A percentile compares a stretch with the other conserved stretches of the same genome.
Conservation (phyloP, 2,888 invertebrate genomes). For the Ceriagrion tenellum region DNA sequence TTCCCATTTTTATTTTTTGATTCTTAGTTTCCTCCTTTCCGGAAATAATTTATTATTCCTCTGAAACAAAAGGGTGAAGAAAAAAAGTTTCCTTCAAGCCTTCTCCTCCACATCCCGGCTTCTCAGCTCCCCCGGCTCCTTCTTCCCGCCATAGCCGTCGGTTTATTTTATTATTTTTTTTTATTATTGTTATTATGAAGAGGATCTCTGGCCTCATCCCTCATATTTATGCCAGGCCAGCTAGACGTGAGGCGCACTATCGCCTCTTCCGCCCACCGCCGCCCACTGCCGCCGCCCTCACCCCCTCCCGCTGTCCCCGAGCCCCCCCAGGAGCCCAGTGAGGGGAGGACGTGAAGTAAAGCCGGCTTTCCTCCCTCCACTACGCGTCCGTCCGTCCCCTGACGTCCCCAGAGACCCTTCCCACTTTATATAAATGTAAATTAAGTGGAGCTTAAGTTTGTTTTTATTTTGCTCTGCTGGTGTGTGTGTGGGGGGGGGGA, state of each 20-base stretch:
- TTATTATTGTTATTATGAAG: background rate
- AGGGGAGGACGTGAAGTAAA: background rate
- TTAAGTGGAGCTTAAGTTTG: slow-evolving; percentile 49
- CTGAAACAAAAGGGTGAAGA: background rate
- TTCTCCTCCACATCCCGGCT: background rate
- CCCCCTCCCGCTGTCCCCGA: background rate
- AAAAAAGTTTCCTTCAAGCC: background rate
- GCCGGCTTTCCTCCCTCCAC: background rate
- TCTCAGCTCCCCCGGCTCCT: background rate
- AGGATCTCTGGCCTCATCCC: slow-evolving; percentile 41
- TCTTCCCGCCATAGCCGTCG: background rate
- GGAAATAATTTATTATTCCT: slow-evolving; percentile 10
- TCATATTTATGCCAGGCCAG: slow-evolving; percentile 33
- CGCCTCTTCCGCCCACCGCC: background rate
- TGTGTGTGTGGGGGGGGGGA: background rate
- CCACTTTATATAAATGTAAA: slow-evolving; percentile 56
- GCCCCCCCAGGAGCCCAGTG: background rate
- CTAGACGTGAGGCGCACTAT: background rate
- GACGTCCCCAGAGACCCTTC: background rate
- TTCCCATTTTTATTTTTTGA: background rate
- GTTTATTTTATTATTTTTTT: background rate
- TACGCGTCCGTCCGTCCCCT: background rate
- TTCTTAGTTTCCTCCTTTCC: slow-evolving; percentile 4
- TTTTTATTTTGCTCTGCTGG: slow-evolving; percentile 24
- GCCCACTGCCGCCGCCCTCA: background rate